phyloP scores from a whole-genome alignment of 2,113 vertebrate species.

The Protobothrops mucrosquamatus region DNA sequence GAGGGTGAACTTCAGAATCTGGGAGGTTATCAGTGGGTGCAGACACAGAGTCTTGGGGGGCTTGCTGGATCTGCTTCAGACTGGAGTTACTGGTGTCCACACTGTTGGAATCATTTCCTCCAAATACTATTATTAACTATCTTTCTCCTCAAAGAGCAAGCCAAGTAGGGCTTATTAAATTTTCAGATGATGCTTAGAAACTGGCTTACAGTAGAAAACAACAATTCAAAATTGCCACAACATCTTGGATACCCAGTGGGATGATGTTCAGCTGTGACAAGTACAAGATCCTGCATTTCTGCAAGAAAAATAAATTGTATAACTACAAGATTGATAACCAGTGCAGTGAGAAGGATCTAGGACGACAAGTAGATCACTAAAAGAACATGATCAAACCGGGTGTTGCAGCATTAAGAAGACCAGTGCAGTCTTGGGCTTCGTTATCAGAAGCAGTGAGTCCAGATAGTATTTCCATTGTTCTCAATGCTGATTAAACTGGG shows the following conservation, averaged over 20 bases:
- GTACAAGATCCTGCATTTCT: not conserved
- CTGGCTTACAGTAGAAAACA: not conserved
- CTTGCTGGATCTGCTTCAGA: not conserved
- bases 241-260: not conserved
- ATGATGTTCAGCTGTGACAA: not conserved
- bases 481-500: not conserved
- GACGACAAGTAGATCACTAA: not conserved
- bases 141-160: not conserved
- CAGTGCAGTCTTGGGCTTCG: not conserved
- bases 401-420: not conserved
- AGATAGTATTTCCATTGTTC: not conserved
- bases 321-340: not conserved
- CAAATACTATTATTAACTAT: not conserved
- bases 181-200: not conserved
- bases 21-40: not conserved
- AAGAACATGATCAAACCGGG: not conserved
- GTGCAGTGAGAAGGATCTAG: not conserved
- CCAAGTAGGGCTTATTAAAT: not conserved
- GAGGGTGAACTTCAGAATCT: not conserved
- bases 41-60: not conserved
- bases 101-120: not conserved
- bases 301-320: not conserved
- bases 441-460: not conserved
- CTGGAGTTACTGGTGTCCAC: not conserved
- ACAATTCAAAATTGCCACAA: not conserved